phyloP scores from a whole-genome alignment of 2,113 vertebrate genomes.

The Thamnophis sirtalis region DNA sequence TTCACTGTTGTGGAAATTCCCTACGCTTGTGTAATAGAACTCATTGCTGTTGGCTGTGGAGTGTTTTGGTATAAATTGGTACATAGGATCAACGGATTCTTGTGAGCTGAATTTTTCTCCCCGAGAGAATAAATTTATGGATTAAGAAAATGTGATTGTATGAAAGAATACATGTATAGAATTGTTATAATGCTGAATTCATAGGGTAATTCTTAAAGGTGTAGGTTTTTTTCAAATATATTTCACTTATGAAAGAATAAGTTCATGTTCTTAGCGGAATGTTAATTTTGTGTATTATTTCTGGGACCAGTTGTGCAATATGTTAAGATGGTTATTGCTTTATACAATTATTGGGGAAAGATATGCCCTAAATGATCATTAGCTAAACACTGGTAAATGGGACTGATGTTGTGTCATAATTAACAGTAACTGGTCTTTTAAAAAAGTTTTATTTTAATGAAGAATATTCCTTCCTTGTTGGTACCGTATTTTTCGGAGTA shows the following conservation, averaged over 20 bases:
- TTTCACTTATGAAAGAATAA: slow-evolving; percentile 34
- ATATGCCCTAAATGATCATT: background rate
- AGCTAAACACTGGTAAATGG: background rate
- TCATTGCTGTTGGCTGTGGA: background rate
- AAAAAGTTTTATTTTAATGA: background rate
- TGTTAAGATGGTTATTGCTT: background rate
- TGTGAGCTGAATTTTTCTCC: background rate
- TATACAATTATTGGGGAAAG: background rate
- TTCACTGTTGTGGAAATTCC: background rate
- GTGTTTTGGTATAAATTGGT: background rate
- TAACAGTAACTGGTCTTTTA: background rate
- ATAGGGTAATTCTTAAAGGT: background rate
- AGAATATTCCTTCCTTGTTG: background rate
- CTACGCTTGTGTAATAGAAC: background rate
- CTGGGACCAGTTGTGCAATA: background rate
- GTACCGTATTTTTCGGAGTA: background rate
- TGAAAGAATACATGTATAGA: background rate
- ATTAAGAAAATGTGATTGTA: background rate
- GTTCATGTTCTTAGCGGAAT: background rate
- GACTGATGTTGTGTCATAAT: background rate
- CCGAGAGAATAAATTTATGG: background rate
- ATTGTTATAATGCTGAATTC: background rate
- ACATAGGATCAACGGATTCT: background rate
- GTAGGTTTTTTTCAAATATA: background rate
- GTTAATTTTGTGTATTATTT: background rate